Conservation (phyloP, 2,797 vertebrate genomes). For the Ctenosaura bakeri region DNA sequence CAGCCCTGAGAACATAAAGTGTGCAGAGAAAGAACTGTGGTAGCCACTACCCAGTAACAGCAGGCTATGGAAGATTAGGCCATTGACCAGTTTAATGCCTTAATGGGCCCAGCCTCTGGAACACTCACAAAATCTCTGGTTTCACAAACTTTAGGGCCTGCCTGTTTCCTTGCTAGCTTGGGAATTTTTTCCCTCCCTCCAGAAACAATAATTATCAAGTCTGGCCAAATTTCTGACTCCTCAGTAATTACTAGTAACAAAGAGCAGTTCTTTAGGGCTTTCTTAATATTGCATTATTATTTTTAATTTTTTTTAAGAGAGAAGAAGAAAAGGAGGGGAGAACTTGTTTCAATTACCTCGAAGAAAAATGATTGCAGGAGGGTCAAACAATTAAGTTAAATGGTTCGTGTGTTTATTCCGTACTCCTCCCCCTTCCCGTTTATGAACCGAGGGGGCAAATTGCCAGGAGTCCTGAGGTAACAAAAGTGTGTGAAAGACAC, state of each 20-base stretch:
- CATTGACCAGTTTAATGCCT: rapidly evolving
- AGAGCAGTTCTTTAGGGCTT: constrained; percentile 41
- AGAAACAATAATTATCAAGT: constrained; percentile 35
- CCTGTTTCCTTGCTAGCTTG: constrained; percentile 1
- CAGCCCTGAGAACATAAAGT: no score
- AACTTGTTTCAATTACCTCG: rapidly evolving
- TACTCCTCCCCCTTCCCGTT: rapidly evolving
- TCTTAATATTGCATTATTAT: neutral
- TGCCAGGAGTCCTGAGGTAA: neutral
- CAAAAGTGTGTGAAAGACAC: neutral
- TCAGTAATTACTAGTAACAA: neutral
- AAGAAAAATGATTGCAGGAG: constrained; percentile 15
- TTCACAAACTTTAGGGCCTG: neutral
- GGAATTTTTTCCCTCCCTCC: constrained; percentile 13
- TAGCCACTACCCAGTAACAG: neutral
- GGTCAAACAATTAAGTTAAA: constrained; percentile 48
- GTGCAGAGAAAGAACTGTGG: no score
- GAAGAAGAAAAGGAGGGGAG: neutral
- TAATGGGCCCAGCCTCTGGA: neutral
- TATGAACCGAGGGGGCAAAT: neutral
- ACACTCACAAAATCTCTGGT: neutral
- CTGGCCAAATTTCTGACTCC: constrained; percentile 38
- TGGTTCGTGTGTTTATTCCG: neutral
- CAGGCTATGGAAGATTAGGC: neutral
- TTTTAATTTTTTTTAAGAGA: neutral